Base-by-base conservation (phyloP, 2,888 invertebrate genomes). In the Dyspetes luteomarginatus region DNA sequence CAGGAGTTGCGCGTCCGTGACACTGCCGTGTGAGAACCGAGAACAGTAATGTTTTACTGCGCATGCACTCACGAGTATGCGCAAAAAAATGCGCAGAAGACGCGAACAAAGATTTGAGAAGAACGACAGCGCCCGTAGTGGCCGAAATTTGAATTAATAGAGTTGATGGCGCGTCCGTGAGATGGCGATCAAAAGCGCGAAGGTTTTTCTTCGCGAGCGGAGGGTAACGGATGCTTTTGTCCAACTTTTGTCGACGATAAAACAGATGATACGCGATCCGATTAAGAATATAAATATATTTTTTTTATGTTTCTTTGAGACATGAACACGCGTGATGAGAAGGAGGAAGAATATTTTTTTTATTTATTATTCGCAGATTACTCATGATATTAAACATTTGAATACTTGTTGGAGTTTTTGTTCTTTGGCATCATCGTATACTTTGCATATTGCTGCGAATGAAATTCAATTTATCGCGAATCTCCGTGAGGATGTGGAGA, bases 1-100 rank as follows among this genome's bases (percentile, higher is more conserved):
- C 81, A 83, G 64, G 75, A 85, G 84, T 82, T 85, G 71, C 87
- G 85, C 85, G 85, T 87, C 86, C 85, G 83, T 85, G 83, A 84
- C 83, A 85, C 86, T 85, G 84, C 84, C 81, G 62, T 45, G 50
- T 79, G 82, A n/a, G 62, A 82, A 82, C 68, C 82, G 81, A 81
- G 36, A 78, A 58, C 83, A 41, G 73, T 78, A 82, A 75, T 81
- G 78, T 36, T 78, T 62, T 56, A 77, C 50, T 69, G 81, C 84
- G 87, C 86, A 41, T 82, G 88, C 86, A 84, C 75, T 0, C 22
- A 7, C 58, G 69, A n/a, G n/a, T 17, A n/a, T 74, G 74, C 60
- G 72, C 74, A 22, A 3, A 5, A n/a, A 3, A 9, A 30, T 45
- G 56, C 30, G 65, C 45, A 12, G n/a, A 2, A 17, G 19, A n/a